Percentiles rank a stretch among this genome's conserved stretches.
These are phyloP conservation scores for Trachops cirrhosus DNA, from an alignment of 2,797 vertebrate genomes.

Conservation along the genomic window DNA sequence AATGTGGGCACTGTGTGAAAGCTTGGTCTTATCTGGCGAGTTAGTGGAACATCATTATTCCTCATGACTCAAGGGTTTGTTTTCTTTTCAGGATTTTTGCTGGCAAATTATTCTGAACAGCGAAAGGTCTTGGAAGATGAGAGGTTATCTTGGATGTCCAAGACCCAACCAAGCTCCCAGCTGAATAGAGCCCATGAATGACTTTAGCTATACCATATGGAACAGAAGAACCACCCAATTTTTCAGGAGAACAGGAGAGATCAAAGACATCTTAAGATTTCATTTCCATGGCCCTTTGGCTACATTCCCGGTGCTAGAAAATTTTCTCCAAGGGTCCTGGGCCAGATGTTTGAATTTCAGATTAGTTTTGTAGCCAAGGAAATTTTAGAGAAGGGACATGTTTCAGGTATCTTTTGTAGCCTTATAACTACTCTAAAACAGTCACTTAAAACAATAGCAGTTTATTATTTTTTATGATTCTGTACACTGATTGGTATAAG, in stretches of 20 bases:
- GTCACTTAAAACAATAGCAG: not conserved
- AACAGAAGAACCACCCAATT: not conserved
- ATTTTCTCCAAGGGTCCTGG: not conserved
- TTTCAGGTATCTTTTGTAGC: not conserved
- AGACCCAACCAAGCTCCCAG: not conserved
- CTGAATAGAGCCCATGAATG: not conserved
- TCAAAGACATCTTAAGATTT: not conserved
- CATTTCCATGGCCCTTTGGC: not conserved
- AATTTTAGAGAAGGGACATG: not conserved
- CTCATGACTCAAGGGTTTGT: not conserved
- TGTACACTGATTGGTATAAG: not conserved
- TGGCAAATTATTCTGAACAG: not conserved
- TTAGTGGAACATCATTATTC: not conserved
- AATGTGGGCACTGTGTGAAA: not conserved
- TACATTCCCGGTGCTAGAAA: not conserved
- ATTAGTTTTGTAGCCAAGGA: not conserved
- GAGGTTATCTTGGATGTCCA: not conserved
- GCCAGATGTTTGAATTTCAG: conserved; percentile 9
- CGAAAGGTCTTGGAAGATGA: not conserved
- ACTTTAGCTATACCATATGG: not conserved
- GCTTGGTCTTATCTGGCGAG: not conserved
- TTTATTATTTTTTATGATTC: not conserved
- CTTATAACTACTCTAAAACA: not conserved
- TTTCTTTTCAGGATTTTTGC: not conserved
- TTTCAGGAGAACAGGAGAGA: not conserved